Evolutionary conservation across 2,113 vertebrate species (phyloP), one percentile per base, ranked within the genome.

Genomic region (Antigone vipio): DNA sequence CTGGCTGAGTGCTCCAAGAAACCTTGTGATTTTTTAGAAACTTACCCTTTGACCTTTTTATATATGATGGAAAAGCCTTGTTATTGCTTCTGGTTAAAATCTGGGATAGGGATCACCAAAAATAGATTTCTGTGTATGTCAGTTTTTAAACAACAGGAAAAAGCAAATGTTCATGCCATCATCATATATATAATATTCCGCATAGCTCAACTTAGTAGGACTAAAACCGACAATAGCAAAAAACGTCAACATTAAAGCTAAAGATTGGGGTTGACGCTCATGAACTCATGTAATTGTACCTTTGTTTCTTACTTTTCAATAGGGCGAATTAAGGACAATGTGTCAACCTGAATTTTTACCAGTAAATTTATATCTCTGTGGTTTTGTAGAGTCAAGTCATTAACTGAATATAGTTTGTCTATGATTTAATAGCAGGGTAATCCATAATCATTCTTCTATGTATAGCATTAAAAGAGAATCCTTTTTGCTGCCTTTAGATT

Each of bases 71-170:
- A 86, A 88, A 93, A 91, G 24, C 45, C 93, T 95, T 96, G 29
- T 9, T 84, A 92, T 95, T 91, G 91, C 86, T 94, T 78, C 91
- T 86, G 79, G 92, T 95, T 86, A 89, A 96, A 94, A 88, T 78
- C 64, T 89, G 22, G 22, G 44, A 56, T 77, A 81, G 35, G 16
- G 34, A 77, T 85, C 32, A 74, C 66, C 68, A 89, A 79, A 95
- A 96, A 93, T 92, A 95, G 88, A 64, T 92, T 93, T 84, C 71
- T 86, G 32, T 83, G 26, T 71, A 59, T 88, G 88, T 78, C 88
- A 94, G 50, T 30, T 92, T 88, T 88, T 93, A 78, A 95, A 95
- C 30, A 80, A 71, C 60, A 86, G 42, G 45, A 60, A 88, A 91
- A 95, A 88, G 27, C 26, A 83, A 92, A 94, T 50, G 30, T 81